Conservation (phyloP, 2,797 vertebrate genomes). For the Eptatretus atami region DNA sequence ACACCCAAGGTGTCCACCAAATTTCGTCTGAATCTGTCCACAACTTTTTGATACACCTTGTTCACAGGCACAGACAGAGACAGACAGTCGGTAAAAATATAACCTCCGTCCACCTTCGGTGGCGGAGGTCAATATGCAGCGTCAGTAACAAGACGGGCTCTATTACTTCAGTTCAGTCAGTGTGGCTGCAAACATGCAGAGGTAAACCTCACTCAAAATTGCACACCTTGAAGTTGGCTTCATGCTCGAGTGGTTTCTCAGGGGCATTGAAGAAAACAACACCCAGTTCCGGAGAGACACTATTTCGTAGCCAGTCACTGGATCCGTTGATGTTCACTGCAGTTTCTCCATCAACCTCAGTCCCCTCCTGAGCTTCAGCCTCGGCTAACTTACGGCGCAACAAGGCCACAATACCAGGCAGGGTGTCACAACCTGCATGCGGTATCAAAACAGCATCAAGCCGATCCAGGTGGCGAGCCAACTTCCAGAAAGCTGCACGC, state of each 20-base stretch:
- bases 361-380: constrained; percentile 13
- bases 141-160: too few species aligned
- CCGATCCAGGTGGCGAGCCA: constrained; percentile 75
- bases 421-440: constrained; percentile 86
- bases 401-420: constrained; percentile 74
- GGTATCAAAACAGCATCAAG: constrained; percentile 84
- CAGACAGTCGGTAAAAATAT: too few species aligned
- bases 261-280: constrained; percentile 95
- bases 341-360: constrained; percentile 60
- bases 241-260: constrained; percentile 54
- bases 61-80: too few species aligned
- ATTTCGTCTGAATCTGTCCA: too few species aligned
- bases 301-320: constrained; percentile 81
- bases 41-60: too few species aligned
- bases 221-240: constrained; percentile 43
- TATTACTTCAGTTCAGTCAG: too few species aligned
- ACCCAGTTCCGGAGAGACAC: constrained; percentile 81
- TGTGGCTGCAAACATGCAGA: too few species aligned
- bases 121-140: too few species aligned
- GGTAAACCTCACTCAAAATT: too few species aligned
- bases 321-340: constrained; percentile 44
- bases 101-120: too few species aligned
- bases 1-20: too few species aligned
- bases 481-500: constrained; percentile 93
- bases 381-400: constrained; percentile 88